Evolutionary conservation across 2,113 vertebrate genomes (phyloP).

Genomic region (Abramis brama): DNA sequence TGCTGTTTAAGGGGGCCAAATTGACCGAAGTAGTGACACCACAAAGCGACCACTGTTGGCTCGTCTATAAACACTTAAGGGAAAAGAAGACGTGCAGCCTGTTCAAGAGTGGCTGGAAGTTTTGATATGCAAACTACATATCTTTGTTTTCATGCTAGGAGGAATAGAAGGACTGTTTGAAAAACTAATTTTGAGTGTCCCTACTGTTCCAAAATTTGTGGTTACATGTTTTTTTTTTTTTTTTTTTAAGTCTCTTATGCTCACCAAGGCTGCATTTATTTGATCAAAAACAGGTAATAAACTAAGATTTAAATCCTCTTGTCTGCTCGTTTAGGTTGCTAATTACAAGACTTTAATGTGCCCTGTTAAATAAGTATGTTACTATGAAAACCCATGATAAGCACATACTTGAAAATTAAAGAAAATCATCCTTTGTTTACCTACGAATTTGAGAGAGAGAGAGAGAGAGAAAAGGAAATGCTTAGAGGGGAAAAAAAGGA

Average conservation of each 20-base stretch:
- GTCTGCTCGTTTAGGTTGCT: constrained; percentile 18
- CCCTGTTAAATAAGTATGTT: constrained; percentile 44
- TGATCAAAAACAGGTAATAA: constrained; percentile 22
- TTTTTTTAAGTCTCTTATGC: background rate
- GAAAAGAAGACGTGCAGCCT: constrained; percentile 56
- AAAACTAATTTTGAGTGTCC: background rate
- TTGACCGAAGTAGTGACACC: constrained; percentile 60
- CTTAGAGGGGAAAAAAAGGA: constrained; percentile 6
- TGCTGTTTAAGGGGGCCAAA: constrained; percentile 44
- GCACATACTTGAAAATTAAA: constrained; percentile 61
- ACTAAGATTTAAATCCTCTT: constrained; percentile 39
- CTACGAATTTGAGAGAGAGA: background rate
- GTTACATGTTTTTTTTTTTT: background rate
- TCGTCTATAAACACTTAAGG: constrained; percentile 78
- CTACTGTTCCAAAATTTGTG: background rate
- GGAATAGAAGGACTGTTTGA: background rate
- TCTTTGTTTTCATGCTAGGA: background rate
- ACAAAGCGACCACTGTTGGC: constrained; percentile 75
- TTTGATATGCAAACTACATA: constrained; percentile 32
- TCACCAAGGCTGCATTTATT: background rate
- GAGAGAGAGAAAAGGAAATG: background rate
- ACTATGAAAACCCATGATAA: constrained; percentile 55
- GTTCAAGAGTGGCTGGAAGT: background rate
- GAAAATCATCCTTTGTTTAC: constrained; percentile 12
- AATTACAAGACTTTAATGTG: constrained; percentile 31